Conservation (phyloP, 2,113 vertebrate species). For the Tetraodon nigroviridis region DNA sequence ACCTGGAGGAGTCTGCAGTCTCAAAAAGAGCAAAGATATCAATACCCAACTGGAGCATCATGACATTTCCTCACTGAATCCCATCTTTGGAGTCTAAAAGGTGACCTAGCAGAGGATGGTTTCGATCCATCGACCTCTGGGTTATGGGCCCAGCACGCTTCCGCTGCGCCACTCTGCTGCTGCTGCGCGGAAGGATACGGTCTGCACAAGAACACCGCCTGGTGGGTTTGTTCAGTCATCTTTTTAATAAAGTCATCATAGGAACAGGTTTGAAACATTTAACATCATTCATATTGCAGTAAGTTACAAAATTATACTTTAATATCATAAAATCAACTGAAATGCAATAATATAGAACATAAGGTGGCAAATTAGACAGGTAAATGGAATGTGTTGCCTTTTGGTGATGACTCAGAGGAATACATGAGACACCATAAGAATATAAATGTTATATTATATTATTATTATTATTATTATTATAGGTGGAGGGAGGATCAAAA, state of each 20-base stretch:
- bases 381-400: slow-evolving; percentile 14
- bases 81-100: too few relatives aligned
- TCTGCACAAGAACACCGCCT: too few relatives aligned
- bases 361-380: slow-evolving; percentile 30
- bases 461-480: too few relatives aligned
- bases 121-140: slow-evolving; percentile 76
- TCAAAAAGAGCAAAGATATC: too few relatives aligned
- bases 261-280: slow-evolving; percentile 61
- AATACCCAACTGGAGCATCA: too few relatives aligned
- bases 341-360: slow-evolving; percentile 33
- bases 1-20: too few relatives aligned
- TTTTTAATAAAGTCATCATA: slow-evolving; percentile 58
- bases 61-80: too few relatives aligned
- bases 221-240: slow-evolving; percentile 57
- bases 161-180: slow-evolving; percentile 73
- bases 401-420: not conserved
- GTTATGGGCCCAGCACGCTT: slow-evolving; percentile 76
- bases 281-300: slow-evolving; percentile 58
- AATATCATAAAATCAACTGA: slow-evolving; percentile 53
- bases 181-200: too few relatives aligned
- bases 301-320: slow-evolving; percentile 62
- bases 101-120: too few relatives aligned
- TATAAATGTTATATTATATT: too few relatives aligned
- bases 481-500: too few relatives aligned
- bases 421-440: too few relatives aligned